Conservation (phyloP, 2,888 invertebrate species). For the Zeuzera pyrina region DNA sequence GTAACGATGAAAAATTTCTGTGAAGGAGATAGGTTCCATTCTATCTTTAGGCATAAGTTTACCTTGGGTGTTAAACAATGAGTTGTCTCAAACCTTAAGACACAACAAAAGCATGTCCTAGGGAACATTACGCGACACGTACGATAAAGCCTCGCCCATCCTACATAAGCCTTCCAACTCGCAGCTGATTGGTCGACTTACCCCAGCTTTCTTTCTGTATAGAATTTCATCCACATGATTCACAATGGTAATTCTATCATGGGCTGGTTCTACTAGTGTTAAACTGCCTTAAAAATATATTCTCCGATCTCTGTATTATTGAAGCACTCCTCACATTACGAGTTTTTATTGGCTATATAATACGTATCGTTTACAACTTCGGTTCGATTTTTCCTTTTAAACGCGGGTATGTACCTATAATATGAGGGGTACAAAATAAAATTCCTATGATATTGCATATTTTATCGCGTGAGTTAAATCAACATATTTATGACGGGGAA, state of each 20-base stretch:
- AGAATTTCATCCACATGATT: slow-evolving; percentile 38
- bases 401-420: too few relatives aligned
- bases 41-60: slow-evolving; percentile 5
- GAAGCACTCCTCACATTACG: too few relatives aligned
- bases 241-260: slow-evolving; percentile 25
- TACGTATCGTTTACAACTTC: too few relatives aligned
- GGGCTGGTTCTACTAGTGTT: slow-evolving; percentile 9
- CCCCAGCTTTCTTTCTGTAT: slow-evolving; percentile 32
- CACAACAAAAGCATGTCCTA: slow-evolving; percentile 11
- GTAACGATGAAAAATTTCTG: too few relatives aligned
- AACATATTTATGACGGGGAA: slow-evolving; percentile 19
- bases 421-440: too few relatives aligned
- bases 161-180: slow-evolving; percentile 27
- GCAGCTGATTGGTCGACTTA: slow-evolving; percentile 36
- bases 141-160: slow-evolving; percentile 35
- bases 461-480: slow-evolving; percentile 1
- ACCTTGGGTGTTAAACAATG: slow-evolving; percentile 6
- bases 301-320: too few relatives aligned
- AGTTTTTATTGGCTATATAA: too few relatives aligned
- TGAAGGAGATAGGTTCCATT: too few relatives aligned
- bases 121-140: slow-evolving; percentile 25
- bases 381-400: too few relatives aligned
- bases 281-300: slow-evolving; percentile 16
- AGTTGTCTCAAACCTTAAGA: slow-evolving; percentile 11
- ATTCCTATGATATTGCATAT: too few relatives aligned